Evolutionary conservation across 2,113 vertebrate species (phyloP).

Genomic region (Empidonax alnorum): DNA sequence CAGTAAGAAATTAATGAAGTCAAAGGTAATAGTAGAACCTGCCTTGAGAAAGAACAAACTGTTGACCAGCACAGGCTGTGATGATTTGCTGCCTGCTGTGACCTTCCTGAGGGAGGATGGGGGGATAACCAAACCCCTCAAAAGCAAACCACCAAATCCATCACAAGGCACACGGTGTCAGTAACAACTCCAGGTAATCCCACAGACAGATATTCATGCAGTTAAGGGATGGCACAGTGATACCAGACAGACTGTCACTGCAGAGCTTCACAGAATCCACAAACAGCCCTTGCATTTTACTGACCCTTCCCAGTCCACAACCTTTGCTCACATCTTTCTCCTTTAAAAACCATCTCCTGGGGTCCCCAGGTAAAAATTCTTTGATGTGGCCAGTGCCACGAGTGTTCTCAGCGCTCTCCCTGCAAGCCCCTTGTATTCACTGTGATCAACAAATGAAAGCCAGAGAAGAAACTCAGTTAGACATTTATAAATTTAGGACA

Average conservation of each 20-base stretch:
- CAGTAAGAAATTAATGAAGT: slow-evolving; percentile 73
- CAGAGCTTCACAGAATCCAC: background rate
- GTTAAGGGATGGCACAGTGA: background rate
- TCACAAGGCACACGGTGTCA: background rate
- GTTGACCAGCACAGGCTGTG: background rate
- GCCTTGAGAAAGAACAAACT: slow-evolving; percentile 62
- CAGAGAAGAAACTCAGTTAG: background rate
- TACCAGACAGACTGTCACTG: background rate
- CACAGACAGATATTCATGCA: background rate
- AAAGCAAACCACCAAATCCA: background rate
- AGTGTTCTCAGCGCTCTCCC: background rate
- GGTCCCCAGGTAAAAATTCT: background rate
- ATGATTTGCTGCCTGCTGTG: slow-evolving; percentile 49
- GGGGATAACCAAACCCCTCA: background rate
- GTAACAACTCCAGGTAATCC: background rate
- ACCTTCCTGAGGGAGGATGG: slow-evolving; percentile 25
- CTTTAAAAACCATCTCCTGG: background rate
- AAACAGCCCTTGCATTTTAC: background rate
- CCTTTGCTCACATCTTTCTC: background rate
- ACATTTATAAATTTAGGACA: background rate
- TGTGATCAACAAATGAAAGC: background rate
- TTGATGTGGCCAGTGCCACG: background rate
- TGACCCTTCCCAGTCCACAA: background rate
- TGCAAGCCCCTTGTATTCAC: background rate
- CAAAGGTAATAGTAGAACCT: slow-evolving; percentile 65